Evolutionary conservation across 2,797 vertebrate species (phyloP), one percentile per base, ranked within the genome.

Genomic region (Anguilla megastoma): DNA sequence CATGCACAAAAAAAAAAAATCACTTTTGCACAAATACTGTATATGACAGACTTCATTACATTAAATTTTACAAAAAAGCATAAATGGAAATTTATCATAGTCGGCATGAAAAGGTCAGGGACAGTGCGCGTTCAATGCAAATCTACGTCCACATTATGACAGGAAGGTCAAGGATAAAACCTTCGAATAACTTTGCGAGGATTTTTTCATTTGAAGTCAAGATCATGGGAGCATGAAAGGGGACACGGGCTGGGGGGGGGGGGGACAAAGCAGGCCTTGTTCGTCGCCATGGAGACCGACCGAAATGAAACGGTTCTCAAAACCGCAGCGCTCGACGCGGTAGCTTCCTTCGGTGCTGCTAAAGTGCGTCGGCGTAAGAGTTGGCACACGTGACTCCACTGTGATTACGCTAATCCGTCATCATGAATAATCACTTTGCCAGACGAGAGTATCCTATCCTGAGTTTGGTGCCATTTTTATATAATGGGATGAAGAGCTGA

Each of bases 201-300:
- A 82, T 82, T 48, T 36, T 48, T 50, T 48, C 18, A 82, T 82
- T 50, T 82, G 79, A 82, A 24, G 41, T 82, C 79, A 48, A 50
- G 79, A 50, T 48, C 79, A 82, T 24, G 16, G 79, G 18, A 7
- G 21, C 1, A 50, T 82, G 45, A 79, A 10, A 48, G 18, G 45
- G 1, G 79, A 82, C 79, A 82, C 41, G 24, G 79, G 33, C 36
- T 7, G 10, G 3, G 12, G 18, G 1, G n/a, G n/a, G 24, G 63
- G 1, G 1, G 41, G 76, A 80, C 41, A 80, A 41, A 45, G 45
- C 79, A 48, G 45, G 79, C 45, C 33, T 48, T 82, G 45, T 82
- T 82, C 7, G 45, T 82, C 50, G 45, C 79, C 45, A 82, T 82
- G 79, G 79, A 50, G 79, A 50, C 12, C 12, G 16, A 24, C 18